A percentile compares a stretch with the other conserved stretches of the same genome.
These are phyloP conservation scores for Hymenopus coronatus DNA, from an alignment of 2,888 invertebrate species.

Conservation along the genomic window DNA sequence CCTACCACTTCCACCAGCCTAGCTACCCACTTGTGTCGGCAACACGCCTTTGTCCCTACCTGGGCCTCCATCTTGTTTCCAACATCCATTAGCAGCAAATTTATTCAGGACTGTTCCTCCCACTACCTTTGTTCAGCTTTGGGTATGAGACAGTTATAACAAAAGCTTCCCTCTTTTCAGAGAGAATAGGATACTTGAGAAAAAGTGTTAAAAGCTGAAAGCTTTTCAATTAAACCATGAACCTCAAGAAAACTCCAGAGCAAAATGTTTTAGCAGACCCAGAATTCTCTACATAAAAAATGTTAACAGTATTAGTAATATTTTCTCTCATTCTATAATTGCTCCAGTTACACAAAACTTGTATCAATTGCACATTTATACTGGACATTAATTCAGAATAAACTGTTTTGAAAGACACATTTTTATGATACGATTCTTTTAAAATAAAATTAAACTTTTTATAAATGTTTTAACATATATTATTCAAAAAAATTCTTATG, in stretches of 20 bases:
- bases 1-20: conserved; percentile 12
- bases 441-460: too few relatives aligned
- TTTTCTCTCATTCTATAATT: too few relatives aligned
- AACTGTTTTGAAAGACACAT: too few relatives aligned
- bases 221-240: not conserved
- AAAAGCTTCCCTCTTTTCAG: conserved; percentile 23
- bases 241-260: not conserved
- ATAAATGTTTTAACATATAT: too few relatives aligned
- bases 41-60: conserved; percentile 25
- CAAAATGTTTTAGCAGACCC: not conserved
- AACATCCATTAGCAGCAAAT: conserved; percentile 31
- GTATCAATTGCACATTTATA: too few relatives aligned
- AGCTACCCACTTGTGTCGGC: conserved; percentile 20
- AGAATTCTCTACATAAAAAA: too few relatives aligned
- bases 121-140: conserved; percentile 18
- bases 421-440: too few relatives aligned
- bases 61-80: conserved; percentile 29
- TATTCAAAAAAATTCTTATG: too few relatives aligned
- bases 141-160: conserved; percentile 18
- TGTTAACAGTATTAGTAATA: too few relatives aligned
- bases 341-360: too few relatives aligned
- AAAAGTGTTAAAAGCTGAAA: not conserved
- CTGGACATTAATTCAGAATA: too few relatives aligned
- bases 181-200: not conserved
- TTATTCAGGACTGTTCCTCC: conserved; percentile 24